These are phyloP conservation scores for Andrena chrysosceles DNA, from an alignment of 2,888 invertebrate genomes.

Conservation along the genomic window DNA sequence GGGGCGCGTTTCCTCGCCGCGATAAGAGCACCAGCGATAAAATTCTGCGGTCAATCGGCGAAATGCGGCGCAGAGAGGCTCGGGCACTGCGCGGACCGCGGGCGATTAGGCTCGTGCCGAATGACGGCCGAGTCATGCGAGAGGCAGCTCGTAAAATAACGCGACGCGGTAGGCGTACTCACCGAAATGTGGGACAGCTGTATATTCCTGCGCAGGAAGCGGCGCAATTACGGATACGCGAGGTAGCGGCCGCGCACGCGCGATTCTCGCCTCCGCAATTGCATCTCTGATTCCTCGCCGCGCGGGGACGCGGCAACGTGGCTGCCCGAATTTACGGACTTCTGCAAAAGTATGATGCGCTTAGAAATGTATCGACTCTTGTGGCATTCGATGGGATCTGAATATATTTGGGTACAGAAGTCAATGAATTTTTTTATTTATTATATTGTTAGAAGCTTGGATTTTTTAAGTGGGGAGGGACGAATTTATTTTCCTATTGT, in stretches of 20 bases:
- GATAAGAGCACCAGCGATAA: slow-evolving; percentile 37
- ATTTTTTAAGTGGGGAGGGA: too few species aligned
- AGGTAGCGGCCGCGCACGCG: slow-evolving; percentile 24
- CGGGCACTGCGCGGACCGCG: slow-evolving; percentile 12
- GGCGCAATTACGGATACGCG: slow-evolving; percentile 48
- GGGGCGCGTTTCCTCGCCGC: slow-evolving; percentile 20
- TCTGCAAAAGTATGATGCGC: neutral
- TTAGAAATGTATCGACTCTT: neutral
- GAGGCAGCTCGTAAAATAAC: slow-evolving; percentile 58
- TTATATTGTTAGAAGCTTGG: too few species aligned
- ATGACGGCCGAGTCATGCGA: slow-evolving; percentile 50
- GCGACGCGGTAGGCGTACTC: slow-evolving; percentile 50
- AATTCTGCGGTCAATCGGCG: slow-evolving; percentile 18
- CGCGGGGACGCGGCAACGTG: slow-evolving; percentile 10
- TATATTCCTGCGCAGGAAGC: slow-evolving; percentile 62
- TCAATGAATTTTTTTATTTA: too few species aligned
- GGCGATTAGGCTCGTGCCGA: slow-evolving; percentile 51
- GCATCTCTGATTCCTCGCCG: slow-evolving; percentile 1
- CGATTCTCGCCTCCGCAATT: slow-evolving; percentile 35
- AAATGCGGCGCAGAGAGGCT: neutral
- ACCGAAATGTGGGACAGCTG: slow-evolving; percentile 69
- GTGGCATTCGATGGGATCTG: too few species aligned
- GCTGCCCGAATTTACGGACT: neutral
- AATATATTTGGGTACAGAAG: too few species aligned
- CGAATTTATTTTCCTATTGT: too few species aligned